These are phyloP conservation scores for Trichechus manatus DNA, from an alignment of 2,113 vertebrate species.

Conservation along the genomic window DNA sequence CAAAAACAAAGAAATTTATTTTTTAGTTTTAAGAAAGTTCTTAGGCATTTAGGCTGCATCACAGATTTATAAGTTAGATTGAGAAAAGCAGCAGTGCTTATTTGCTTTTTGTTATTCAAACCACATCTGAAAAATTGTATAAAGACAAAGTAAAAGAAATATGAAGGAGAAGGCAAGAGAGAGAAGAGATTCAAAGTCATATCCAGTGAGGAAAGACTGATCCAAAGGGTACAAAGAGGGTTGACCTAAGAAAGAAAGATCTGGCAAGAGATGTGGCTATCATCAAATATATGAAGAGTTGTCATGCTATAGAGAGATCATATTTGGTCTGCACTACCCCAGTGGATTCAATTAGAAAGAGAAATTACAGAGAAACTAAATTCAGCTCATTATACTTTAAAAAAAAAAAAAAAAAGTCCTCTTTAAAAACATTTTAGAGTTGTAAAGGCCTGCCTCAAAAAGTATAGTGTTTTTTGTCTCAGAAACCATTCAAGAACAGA, in stretches of 20 bases:
- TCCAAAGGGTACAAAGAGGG: neutral
- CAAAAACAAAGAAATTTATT: neutral
- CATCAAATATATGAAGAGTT: neutral
- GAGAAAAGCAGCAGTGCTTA: neutral
- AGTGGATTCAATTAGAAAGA: neutral
- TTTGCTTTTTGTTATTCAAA: neutral
- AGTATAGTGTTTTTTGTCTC: neutral
- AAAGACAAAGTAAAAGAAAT: constrained; percentile 4
- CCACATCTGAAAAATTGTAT: neutral
- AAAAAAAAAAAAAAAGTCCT: neutral
- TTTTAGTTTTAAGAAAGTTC: neutral
- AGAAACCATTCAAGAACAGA: neutral
- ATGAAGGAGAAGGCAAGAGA: neutral
- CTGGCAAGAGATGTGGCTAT: neutral
- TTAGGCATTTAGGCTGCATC: neutral
- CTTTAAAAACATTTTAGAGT: neutral
- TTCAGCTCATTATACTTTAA: neutral
- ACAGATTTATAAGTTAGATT: neutral
- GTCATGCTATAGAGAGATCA: neutral
- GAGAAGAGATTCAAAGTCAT: neutral
- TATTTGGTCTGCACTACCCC: neutral
- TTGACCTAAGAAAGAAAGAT: neutral
- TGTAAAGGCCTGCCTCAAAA: neutral
- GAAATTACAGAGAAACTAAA: constrained; percentile 24
- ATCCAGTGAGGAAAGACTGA: neutral